Evolutionary conservation across 64 coral and sea anemone genomes (phyloP).

Genomic region (Stylophora pistillata): DNA sequence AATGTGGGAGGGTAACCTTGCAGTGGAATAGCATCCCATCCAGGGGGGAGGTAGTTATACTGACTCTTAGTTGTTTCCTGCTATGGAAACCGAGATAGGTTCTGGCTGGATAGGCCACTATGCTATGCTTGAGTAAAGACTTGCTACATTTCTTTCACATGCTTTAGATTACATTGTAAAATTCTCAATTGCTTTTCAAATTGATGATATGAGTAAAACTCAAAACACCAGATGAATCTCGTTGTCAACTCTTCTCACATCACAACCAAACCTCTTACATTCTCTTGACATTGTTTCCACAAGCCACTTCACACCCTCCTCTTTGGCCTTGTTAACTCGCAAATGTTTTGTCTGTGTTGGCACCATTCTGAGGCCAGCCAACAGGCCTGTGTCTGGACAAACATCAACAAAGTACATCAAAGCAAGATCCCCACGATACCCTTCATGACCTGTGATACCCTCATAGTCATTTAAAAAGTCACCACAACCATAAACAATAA

Average conservation of each 20-base stretch:
- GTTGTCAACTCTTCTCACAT: conserved; percentile 54
- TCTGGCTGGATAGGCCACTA: too few species aligned
- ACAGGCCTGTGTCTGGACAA: conserved; percentile 51
- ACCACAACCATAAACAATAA: conserved; percentile 91
- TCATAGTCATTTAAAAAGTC: conserved; percentile 93
- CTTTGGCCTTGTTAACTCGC: conserved; percentile 69
- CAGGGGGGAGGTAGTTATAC: too few species aligned
- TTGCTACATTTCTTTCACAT: not conserved
- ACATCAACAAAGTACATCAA: conserved; percentile 89
- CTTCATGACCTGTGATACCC: conserved; percentile 77
- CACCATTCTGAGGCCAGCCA: conserved; percentile 73
- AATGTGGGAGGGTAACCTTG: too few species aligned
- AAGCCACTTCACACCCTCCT: conserved; percentile 82
- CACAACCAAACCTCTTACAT: conserved; percentile 62
- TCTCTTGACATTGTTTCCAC: conserved; percentile 77
- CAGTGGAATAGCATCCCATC: too few species aligned
- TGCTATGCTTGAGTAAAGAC: too few species aligned
- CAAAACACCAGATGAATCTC: conserved; percentile 70
- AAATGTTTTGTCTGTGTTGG: conserved; percentile 81
- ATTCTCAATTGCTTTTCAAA: not conserved
- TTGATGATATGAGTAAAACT: not conserved
- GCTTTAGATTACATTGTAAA: not conserved
- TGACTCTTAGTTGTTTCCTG: too few species aligned
- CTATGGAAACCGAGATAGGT: too few species aligned
- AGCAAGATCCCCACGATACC: conserved; percentile 69